Evolutionary conservation across 53 echinoderm and acorn worm genomes (phyloP).

Genomic region (Patiria pectinifera): DNA sequence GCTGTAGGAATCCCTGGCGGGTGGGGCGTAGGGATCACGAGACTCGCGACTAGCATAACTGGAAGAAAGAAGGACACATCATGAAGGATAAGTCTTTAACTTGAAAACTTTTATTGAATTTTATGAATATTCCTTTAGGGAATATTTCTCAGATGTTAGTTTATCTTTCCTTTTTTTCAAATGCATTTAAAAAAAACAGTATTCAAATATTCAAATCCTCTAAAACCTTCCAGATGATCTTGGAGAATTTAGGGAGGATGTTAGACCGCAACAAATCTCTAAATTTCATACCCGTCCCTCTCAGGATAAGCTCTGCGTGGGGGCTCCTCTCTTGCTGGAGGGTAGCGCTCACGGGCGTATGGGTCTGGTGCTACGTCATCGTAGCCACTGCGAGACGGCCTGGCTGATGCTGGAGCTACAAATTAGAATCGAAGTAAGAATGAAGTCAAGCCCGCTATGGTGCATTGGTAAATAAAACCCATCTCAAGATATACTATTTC

Average conservation of each 20-base stretch:
- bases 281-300: slow-evolving; percentile 21
- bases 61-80: not conserved
- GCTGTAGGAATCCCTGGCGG: slow-evolving; percentile 50
- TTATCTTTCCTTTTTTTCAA: too few species aligned
- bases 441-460: not conserved
- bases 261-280: too few species aligned
- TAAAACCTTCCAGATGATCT: too few species aligned
- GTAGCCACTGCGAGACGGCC: slow-evolving; percentile 48
- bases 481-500: not conserved
- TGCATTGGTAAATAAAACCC: not conserved
- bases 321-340: slow-evolving; percentile 51
- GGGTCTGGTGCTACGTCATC: slow-evolving; percentile 38
- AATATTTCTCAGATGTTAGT: too few species aligned
- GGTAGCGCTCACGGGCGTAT: slow-evolving; percentile 50
- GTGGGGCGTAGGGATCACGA: slow-evolving; percentile 53
- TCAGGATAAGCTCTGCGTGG: slow-evolving; percentile 46
- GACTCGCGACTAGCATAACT: slow-evolving; percentile 43
- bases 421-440: not conserved
- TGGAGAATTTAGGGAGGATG: too few species aligned
- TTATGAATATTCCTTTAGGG: too few species aligned
- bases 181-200: too few species aligned
- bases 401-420: slow-evolving; percentile 52
- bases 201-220: too few species aligned
- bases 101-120: not conserved
- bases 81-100: not conserved